Evolutionary conservation across 1,140 invertebrate genomes (phyloP).

Genomic region (Halictus rubicundus): DNA sequence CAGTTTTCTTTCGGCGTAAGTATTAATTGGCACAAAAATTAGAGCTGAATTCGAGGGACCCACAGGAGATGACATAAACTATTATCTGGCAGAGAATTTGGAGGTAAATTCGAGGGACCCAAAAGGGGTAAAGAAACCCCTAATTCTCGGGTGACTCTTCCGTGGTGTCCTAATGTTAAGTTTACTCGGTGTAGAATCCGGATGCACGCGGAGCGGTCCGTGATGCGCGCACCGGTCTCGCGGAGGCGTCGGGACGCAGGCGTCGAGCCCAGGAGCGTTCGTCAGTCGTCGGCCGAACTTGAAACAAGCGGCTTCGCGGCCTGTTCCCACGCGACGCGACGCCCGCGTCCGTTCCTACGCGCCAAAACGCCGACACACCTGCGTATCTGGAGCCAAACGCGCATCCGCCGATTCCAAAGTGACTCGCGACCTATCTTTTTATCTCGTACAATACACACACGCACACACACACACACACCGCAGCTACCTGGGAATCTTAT

Average conservation of each 20-base stretch:
- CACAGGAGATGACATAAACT: too few relatives aligned
- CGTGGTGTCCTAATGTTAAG: too few relatives aligned
- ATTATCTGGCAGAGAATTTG: too few relatives aligned
- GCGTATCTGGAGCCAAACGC: background rate
- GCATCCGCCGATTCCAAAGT: too few relatives aligned
- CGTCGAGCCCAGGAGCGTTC: slow-evolving; percentile 52
- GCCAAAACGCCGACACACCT: slow-evolving; percentile 11
- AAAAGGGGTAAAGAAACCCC: too few relatives aligned
- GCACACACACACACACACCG: too few relatives aligned
- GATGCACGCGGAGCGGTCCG: slow-evolving; percentile 22
- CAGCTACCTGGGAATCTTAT: background rate
- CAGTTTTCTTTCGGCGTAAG: too few relatives aligned
- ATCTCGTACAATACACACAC: background rate
- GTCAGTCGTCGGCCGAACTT: slow-evolving; percentile 62
- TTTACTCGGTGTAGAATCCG: background rate
- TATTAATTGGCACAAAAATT: too few relatives aligned
- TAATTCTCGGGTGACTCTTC: too few relatives aligned
- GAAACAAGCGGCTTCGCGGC: slow-evolving; percentile 56
- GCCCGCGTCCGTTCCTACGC: background rate
- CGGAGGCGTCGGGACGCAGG: slow-evolving; percentile 51
- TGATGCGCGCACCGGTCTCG: slow-evolving; percentile 44
- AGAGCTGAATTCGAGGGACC: too few relatives aligned
- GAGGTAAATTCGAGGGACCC: too few relatives aligned
- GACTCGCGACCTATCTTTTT: background rate
- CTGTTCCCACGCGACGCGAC: background rate